A percentile compares a stretch with the other conserved stretches of the same genome.
Evolutionary conservation across 2,888 invertebrate genomes (phyloP).

Genomic region (Pyrocoelia pectoralis): DNA sequence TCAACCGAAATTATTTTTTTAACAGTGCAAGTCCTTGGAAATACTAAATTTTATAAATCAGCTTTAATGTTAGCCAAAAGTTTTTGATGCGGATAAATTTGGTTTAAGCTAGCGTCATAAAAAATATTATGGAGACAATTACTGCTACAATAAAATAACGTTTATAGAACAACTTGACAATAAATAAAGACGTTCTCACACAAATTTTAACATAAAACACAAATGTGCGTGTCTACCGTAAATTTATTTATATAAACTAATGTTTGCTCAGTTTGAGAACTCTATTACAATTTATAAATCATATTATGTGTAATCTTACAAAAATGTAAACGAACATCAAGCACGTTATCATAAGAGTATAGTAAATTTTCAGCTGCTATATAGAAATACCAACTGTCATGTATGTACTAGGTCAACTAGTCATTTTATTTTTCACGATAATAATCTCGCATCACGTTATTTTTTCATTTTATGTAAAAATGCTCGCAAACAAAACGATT

Average conservation of each 20-base stretch:
- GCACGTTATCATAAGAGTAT: conserved; percentile 13
- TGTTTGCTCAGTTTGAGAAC: conserved; percentile 35
- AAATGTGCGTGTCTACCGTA: conserved; percentile 28
- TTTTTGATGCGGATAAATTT: conserved; percentile 4
- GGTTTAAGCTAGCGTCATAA: conserved; percentile 6
- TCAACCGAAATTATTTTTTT: no score
- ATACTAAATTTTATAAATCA: no score
- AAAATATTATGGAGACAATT: conserved; percentile 6
- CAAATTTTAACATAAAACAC: conserved; percentile 24
- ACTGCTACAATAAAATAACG: conserved; percentile 7
- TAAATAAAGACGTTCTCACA: conserved; percentile 23
- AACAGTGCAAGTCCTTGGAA: no score
- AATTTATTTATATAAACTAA: conserved; percentile 30
- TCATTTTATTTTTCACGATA: conserved; percentile 42
- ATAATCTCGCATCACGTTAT: conserved; percentile 44
- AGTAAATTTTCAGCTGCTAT: background rate
- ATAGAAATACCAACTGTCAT: conserved; percentile 13
- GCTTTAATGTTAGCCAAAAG: background rate
- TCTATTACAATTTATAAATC: conserved; percentile 36
- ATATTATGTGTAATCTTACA: conserved; percentile 23
- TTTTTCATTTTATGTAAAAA: conserved; percentile 43
- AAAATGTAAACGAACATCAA: conserved; percentile 19
- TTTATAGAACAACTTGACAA: conserved; percentile 15
- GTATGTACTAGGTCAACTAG: conserved; percentile 19
- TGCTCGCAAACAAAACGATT: conserved; percentile 34